Percentiles rank a stretch among this genome's conserved stretches.
Conservation (phyloP, 2,113 vertebrate species). For the Rhombomys opimus region DNA sequence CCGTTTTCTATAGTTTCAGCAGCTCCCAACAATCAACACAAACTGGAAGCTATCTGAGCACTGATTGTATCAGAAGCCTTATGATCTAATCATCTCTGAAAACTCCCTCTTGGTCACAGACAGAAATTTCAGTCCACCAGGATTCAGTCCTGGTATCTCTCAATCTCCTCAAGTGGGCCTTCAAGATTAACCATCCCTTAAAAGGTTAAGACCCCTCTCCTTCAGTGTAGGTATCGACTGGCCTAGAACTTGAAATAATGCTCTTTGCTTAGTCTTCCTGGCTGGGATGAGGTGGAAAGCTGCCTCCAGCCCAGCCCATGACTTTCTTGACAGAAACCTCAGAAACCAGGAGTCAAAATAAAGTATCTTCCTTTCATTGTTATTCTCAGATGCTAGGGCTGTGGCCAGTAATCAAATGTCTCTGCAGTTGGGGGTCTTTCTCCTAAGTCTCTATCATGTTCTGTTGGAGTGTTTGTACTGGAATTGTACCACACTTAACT, state of each 20-base stretch:
- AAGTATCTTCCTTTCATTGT: neutral
- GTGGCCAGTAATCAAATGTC: neutral
- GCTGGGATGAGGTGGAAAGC: neutral
- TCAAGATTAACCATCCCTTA: neutral
- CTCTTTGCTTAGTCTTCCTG: neutral
- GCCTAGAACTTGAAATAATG: neutral
- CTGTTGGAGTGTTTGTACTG: neutral
- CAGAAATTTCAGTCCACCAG: neutral
- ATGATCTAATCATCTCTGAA: neutral
- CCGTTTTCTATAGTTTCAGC: neutral
- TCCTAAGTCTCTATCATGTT: neutral
- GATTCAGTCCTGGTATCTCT: neutral
- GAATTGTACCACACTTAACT: neutral
- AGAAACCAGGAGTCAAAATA: neutral
- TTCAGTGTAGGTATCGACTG: neutral
- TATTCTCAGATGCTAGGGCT: neutral
- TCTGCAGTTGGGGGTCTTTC: neutral
- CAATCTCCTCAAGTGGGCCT: neutral
- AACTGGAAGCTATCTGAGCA: neutral
- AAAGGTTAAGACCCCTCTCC: neutral
- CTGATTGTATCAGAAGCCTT: neutral
- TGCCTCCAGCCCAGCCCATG: neutral
- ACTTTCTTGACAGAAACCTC: neutral
- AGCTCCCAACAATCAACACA: neutral
- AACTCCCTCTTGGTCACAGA: neutral